Conservation (phyloP, 2,113 vertebrate species). For the Trichechus manatus region DNA sequence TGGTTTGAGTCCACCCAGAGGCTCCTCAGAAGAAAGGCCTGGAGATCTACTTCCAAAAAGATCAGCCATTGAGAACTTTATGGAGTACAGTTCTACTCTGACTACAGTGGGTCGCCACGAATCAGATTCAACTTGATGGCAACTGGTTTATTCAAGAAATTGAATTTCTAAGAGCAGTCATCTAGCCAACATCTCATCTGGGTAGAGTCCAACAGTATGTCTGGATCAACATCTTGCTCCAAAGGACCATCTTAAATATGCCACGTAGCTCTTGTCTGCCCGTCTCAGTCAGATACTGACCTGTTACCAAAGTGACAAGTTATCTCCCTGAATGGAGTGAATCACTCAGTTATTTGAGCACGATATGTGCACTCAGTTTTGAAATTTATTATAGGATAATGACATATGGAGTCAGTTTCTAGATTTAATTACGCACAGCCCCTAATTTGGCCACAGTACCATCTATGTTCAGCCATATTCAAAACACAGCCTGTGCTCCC, state of each 20-base stretch:
- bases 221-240: not conserved
- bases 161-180: not conserved
- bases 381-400: not conserved
- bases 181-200: not conserved
- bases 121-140: not conserved
- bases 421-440: not conserved
- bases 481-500: not conserved
- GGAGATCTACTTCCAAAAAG: not conserved
- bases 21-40: not conserved
- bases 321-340: not conserved
- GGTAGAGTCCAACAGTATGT: not conserved
- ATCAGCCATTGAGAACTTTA: not conserved
- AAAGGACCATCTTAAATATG: not conserved
- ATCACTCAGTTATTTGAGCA: slow-evolving; percentile 13
- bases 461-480: not conserved
- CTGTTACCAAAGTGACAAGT: not conserved
- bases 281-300: not conserved
- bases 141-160: not conserved
- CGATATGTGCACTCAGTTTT: not conserved
- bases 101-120: not conserved
- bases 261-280: not conserved
- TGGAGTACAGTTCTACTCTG: not conserved
- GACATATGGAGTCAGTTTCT: not conserved
- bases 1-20: not conserved
- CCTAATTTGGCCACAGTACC: not conserved